Conservation (phyloP, 2,888 invertebrate genomes). For the Oxytorus armatus region DNA sequence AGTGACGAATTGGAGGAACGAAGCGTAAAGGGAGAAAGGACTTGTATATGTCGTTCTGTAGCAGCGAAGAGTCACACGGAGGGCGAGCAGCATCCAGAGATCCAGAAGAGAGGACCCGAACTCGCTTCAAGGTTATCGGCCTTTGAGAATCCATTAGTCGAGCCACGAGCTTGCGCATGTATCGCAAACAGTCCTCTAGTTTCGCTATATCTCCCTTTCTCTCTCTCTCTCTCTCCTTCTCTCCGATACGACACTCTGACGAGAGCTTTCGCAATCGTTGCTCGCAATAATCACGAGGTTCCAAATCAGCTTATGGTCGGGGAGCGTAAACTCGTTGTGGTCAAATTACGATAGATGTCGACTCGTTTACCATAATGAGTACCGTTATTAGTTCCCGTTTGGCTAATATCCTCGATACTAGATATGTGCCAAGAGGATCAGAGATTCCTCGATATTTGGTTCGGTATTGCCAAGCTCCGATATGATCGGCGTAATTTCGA, state of each 20-base stretch:
- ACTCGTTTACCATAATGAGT: too few relatives aligned
- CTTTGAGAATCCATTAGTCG: conserved; percentile 74
- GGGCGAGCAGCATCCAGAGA: conserved; percentile 52
- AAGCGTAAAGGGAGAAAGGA: conserved; percentile 17
- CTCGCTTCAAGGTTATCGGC: conserved; percentile 75
- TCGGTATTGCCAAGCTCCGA: too few relatives aligned
- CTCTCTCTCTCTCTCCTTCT: conserved; percentile 1
- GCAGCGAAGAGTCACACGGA: conserved; percentile 51
- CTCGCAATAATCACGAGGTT: conserved; percentile 72
- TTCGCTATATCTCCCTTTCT: conserved; percentile 1
- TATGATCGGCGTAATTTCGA: too few relatives aligned
- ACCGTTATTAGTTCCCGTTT: too few relatives aligned
- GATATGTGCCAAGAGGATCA: too few relatives aligned
- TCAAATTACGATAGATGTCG: too few relatives aligned
- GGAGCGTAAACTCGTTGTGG: too few relatives aligned
- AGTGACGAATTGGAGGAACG: conserved; percentile 7
- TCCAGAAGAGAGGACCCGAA: conserved; percentile 49
- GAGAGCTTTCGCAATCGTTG: conserved; percentile 66
- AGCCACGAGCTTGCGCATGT: neutral
- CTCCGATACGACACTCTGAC: conserved; percentile 17
- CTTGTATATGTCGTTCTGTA: conserved; percentile 34
- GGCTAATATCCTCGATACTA: too few relatives aligned
- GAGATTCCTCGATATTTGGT: too few relatives aligned
- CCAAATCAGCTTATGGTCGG: conserved; percentile 71
- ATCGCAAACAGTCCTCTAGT: conserved; percentile 19